These are phyloP conservation scores for Melanaphis sacchari DNA, from an alignment of 1,140 invertebrate species.

Conservation along the genomic window DNA sequence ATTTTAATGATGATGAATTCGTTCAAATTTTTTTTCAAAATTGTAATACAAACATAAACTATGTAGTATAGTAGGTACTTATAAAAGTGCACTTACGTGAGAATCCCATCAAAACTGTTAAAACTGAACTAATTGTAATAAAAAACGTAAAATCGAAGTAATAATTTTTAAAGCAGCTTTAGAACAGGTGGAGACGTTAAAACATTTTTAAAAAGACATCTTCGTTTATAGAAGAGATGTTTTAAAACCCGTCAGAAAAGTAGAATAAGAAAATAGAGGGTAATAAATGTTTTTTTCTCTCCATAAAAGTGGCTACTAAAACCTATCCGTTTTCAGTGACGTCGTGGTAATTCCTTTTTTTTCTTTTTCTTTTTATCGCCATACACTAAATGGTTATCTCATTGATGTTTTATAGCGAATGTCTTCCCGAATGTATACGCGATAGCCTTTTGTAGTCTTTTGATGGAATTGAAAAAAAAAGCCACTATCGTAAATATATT, in stretches of 20 bases:
- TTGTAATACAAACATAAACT: constrained; percentile 6
- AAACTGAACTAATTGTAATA: constrained; percentile 8
- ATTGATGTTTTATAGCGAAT: background rate
- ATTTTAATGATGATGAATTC: background rate
- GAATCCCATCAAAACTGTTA: background rate
- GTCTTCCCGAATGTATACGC: background rate
- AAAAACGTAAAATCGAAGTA: constrained; percentile 19
- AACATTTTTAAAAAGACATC: background rate
- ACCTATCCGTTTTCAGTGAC: constrained; percentile 1
- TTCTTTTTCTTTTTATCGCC: background rate
- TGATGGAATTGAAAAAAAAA: background rate
- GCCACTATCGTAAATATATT: background rate
- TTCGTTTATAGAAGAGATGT: background rate
- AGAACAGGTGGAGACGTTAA: background rate
- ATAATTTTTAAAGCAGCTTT: background rate
- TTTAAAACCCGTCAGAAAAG: background rate
- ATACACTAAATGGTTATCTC: constrained; percentile 4
- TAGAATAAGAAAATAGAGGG: background rate
- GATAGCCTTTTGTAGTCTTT: constrained; percentile 1
- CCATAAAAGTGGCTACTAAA: background rate
- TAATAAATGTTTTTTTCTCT: constrained; percentile 12
- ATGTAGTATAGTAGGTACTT: background rate
- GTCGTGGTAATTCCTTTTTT: constrained; percentile 18
- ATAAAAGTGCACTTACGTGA: background rate
- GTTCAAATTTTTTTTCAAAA: background rate